These are phyloP conservation scores for Rhopalosiphum nymphaeae DNA, from an alignment of 2,888 invertebrate species.

Conservation along the genomic window DNA sequence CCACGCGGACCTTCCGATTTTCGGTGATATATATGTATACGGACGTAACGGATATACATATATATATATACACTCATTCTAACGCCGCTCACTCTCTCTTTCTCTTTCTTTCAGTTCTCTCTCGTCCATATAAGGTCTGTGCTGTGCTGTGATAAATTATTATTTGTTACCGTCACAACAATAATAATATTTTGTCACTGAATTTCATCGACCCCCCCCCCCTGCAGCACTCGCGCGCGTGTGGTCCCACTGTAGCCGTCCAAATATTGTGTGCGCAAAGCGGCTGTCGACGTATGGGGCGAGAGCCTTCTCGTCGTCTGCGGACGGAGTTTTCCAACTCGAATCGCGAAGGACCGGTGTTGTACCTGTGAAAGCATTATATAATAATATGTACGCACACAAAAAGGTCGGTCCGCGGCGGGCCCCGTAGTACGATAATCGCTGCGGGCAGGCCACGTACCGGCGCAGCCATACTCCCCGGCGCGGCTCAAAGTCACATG, in stretches of 20 bases:
- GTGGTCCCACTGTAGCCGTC: neutral
- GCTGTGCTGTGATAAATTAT: no score
- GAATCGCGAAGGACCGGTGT: neutral
- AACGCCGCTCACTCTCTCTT: no score
- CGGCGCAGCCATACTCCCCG: neutral
- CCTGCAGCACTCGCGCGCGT: neutral
- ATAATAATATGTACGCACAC: no score
- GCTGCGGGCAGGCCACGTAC: neutral
- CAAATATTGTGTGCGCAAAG: neutral
- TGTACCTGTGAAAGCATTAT: no score
- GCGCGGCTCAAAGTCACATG: neutral
- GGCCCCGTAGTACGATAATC: neutral
- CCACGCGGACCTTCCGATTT: no score
- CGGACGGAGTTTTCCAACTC: neutral
- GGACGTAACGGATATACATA: no score
- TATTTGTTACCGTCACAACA: neutral
- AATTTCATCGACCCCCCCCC: neutral
- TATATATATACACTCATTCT: no score
- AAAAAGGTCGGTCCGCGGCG: neutral
- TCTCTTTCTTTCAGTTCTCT: no score
- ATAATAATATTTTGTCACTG: slow-evolving; percentile 3
- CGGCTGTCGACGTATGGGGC: neutral
- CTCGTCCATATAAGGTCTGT: no score
- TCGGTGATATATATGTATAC: no score
- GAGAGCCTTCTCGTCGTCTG: neutral